Percentiles rank a stretch among this genome's conserved stretches.
These are phyloP conservation scores for Steinernema carpocapsae DNA, from an alignment of 2,888 invertebrate genomes.

Conservation along the genomic window DNA sequence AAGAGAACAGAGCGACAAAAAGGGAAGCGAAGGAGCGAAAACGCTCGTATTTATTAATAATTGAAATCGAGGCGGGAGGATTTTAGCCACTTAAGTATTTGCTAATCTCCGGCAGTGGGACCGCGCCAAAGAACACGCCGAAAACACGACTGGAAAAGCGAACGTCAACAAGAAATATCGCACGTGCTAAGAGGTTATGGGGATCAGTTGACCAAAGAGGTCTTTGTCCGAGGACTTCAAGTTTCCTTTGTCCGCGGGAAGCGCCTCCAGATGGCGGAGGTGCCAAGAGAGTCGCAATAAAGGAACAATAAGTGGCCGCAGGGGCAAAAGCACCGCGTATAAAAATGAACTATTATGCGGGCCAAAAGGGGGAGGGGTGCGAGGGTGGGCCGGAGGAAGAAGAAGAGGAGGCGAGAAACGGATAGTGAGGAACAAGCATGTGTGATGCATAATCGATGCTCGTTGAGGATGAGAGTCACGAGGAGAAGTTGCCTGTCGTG, in stretches of 20 bases:
- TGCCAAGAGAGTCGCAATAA: neutral
- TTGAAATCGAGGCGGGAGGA: conserved; percentile 14
- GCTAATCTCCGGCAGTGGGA: neutral
- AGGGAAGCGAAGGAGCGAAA: neutral
- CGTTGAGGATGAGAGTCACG: conserved; percentile 29
- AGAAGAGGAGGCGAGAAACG: conserved; percentile 15
- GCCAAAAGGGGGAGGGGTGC: conserved; percentile 29
- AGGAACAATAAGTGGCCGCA: neutral
- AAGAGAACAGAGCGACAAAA: no score
- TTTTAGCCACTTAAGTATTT: neutral
- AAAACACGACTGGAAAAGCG: neutral
- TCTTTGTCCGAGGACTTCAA: neutral
- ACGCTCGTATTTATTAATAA: conserved; percentile 5
- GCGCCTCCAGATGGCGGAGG: neutral
- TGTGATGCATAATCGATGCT: conserved; percentile 35
- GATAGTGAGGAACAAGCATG: conserved; percentile 30
- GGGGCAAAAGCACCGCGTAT: neutral
- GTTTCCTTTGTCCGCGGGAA: neutral
- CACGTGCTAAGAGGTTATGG: neutral
- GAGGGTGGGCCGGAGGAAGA: conserved; percentile 19
- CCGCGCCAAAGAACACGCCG: neutral
- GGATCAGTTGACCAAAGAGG: neutral
- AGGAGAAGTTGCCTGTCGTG: neutral
- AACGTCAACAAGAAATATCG: conserved; percentile 3
- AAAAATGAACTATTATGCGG: neutral